Percentiles rank a stretch among this genome's conserved stretches.
Conservation (phyloP, 1,140 invertebrate genomes). For the Anoplolepis gracilipes region DNA sequence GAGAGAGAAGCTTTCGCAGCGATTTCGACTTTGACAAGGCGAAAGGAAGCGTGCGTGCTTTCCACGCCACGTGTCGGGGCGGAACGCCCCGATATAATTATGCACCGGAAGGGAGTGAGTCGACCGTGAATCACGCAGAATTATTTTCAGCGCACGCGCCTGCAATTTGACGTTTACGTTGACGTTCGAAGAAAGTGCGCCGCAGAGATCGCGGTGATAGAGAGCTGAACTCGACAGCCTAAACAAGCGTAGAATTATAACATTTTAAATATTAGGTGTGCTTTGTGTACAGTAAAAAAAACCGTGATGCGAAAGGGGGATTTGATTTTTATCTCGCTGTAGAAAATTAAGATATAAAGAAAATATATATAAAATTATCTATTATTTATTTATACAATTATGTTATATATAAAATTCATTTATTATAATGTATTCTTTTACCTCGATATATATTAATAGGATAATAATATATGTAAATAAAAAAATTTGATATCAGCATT, state of each 20-base stretch:
- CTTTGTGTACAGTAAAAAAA: neutral
- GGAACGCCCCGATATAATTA: constrained; percentile 9
- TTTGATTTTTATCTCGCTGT: neutral
- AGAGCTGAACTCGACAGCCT: neutral
- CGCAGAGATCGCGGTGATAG: neutral
- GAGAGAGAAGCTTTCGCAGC: neutral
- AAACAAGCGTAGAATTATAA: neutral
- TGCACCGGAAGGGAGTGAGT: neutral
- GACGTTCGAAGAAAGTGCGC: neutral
- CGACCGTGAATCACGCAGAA: constrained; percentile 12
- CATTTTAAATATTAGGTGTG: neutral
- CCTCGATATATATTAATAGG: too few relatives aligned
- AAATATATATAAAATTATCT: neutral
- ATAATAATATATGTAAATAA: too few relatives aligned
- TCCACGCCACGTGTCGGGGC: neutral
- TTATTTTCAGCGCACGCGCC: constrained; percentile 29
- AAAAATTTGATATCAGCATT: neutral
- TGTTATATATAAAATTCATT: too few relatives aligned
- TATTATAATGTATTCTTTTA: too few relatives aligned
- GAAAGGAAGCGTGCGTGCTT: constrained; percentile 12
- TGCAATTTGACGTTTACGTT: neutral
- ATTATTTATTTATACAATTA: too few relatives aligned
- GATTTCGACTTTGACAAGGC: too few relatives aligned
- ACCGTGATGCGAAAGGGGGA: too few relatives aligned
- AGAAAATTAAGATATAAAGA: neutral